Conservation (phyloP, 2,888 invertebrate genomes). For the Anagyrus pseudococci region DNA sequence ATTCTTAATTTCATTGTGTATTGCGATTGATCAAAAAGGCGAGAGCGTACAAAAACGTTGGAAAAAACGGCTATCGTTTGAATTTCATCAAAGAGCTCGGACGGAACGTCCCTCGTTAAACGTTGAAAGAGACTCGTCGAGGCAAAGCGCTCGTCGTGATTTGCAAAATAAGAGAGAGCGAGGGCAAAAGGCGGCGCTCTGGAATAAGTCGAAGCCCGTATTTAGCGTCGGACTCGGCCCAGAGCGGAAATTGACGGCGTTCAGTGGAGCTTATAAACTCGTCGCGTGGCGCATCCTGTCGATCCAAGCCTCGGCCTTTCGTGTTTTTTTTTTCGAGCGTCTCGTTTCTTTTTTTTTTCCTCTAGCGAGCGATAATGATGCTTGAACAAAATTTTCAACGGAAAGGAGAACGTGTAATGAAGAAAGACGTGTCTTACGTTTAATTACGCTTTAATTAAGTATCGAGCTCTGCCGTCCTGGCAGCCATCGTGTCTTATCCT, state of each 20-base stretch:
- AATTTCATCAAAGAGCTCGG: no score
- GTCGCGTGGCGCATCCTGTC: slow-evolving; percentile 27
- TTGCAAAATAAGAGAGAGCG: slow-evolving; percentile 13
- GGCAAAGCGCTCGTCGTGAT: no score
- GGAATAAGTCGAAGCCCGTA: slow-evolving; percentile 25
- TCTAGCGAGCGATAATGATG: slow-evolving; percentile 21
- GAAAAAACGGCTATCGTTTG: no score
- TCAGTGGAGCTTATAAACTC: slow-evolving; percentile 10
- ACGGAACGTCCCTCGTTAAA: no score
- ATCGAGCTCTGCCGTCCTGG: slow-evolving; percentile 40
- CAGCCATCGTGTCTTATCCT: no score
- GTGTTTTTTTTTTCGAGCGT: neutral
- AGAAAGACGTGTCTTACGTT: slow-evolving; percentile 26
- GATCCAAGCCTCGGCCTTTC: slow-evolving; percentile 23
- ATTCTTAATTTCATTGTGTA: no score
- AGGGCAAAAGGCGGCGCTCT: slow-evolving; percentile 13
- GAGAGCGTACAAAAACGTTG: no score
- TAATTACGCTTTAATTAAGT: slow-evolving; percentile 38
- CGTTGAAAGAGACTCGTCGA: no score
- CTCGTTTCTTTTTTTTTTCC: neutral
- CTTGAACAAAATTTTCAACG: neutral
- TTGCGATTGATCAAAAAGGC: no score
- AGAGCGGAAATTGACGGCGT: slow-evolving; percentile 20
- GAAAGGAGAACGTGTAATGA: slow-evolving; percentile 15
- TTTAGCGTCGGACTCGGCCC: no score